Conservation (phyloP, 2,888 invertebrate species). For the Drosophila mulleri region DNA sequence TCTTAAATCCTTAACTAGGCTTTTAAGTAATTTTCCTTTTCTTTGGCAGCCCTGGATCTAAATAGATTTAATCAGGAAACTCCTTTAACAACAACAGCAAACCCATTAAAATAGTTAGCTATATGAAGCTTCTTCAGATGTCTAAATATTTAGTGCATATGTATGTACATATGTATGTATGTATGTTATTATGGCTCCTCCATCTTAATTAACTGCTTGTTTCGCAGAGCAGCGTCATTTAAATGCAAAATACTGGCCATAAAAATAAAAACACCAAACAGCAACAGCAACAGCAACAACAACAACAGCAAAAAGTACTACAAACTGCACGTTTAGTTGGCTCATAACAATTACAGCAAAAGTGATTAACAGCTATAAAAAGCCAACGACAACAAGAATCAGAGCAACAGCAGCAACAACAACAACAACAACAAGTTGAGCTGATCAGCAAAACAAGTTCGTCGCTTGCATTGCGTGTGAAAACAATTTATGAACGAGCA, state of each 20-base stretch:
- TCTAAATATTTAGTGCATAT: neutral
- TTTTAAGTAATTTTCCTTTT: too few species aligned
- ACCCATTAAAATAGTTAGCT: slow-evolving; percentile 2
- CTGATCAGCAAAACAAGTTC: slow-evolving; percentile 53
- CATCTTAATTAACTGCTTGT: slow-evolving; percentile 26
- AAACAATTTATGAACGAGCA: slow-evolving; percentile 64
- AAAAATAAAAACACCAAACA: slow-evolving; percentile 19
- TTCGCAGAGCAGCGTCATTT: slow-evolving; percentile 26
- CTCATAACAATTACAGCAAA: slow-evolving; percentile 66
- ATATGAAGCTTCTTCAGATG: neutral
- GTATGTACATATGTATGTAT: slow-evolving; percentile 3
- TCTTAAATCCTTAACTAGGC: neutral
- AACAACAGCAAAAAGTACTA: slow-evolving; percentile 22
- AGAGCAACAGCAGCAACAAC: slow-evolving; percentile 30
- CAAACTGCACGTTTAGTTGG: slow-evolving; percentile 59
- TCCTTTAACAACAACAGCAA: neutral
- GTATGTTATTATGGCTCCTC: too few species aligned
- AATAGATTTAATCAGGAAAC: neutral
- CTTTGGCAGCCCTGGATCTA: neutral
- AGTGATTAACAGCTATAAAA: slow-evolving; percentile 63
- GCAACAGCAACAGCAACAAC: slow-evolving; percentile 3
- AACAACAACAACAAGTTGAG: slow-evolving; percentile 22
- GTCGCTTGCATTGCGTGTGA: slow-evolving; percentile 61
- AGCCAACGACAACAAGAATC: slow-evolving; percentile 38
- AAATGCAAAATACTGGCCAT: slow-evolving; percentile 41